Evolutionary conservation across 1,140 invertebrate species (phyloP).

Genomic region (Riptortus pedestris): DNA sequence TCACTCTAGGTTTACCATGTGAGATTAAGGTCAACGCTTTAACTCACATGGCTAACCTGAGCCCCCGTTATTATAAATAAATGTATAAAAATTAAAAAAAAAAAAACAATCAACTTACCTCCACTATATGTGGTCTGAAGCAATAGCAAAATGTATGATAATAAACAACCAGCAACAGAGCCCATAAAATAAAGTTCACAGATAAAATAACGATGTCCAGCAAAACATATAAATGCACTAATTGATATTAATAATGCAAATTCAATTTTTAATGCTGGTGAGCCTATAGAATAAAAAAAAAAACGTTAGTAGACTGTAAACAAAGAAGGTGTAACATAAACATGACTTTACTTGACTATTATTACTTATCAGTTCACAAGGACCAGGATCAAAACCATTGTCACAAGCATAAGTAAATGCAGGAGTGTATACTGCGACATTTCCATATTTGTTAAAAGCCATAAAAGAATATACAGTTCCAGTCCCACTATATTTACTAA

Average conservation of each 20-base stretch:
- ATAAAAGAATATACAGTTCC: constrained; percentile 52
- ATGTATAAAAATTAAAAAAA: no score
- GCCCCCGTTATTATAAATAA: no score
- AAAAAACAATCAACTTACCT: not conserved
- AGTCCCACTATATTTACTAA: constrained; percentile 51
- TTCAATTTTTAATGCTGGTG: constrained; percentile 40
- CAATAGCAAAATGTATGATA: constrained; percentile 1
- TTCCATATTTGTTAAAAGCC: constrained; percentile 39
- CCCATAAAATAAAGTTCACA: constrained; percentile 44
- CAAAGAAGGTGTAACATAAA: not conserved
- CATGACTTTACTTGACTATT: not conserved
- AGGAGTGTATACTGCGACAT: constrained; percentile 52
- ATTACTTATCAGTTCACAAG: no score
- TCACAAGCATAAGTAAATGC: constrained; percentile 51
- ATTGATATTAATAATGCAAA: constrained; percentile 44
- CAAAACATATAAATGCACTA: constrained; percentile 47
- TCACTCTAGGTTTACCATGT: no score
- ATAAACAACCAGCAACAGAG: constrained; percentile 10
- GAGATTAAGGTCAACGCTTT: no score
- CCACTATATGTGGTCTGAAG: not conserved
- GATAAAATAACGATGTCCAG: constrained; percentile 52
- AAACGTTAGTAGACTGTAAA: not conserved
- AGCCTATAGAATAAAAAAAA: constrained; percentile 36
- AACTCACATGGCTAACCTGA: no score
- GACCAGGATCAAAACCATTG: not conserved